Percentiles rank a stretch among this genome's conserved stretches.
phyloP scores from a whole-genome alignment of 2,113 vertebrate genomes.

The Oreochromis tanganicae region DNA sequence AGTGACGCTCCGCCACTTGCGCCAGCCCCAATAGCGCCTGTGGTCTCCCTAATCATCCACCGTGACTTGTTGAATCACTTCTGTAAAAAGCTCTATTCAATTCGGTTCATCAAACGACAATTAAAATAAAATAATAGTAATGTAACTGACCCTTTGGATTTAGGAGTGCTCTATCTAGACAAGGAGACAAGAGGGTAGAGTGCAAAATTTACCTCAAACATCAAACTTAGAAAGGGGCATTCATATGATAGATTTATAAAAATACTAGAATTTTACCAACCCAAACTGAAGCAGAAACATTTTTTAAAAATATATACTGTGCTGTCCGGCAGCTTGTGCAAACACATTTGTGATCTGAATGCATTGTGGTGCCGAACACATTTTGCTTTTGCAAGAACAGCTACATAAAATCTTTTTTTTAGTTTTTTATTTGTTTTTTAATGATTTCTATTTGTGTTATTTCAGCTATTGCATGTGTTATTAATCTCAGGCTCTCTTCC shows the following conservation, averaged over 20 bases:
- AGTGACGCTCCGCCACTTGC: background rate
- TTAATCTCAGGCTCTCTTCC: background rate
- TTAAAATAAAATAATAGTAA: background rate
- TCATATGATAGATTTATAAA: background rate
- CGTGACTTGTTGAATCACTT: background rate
- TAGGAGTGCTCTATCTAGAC: background rate
- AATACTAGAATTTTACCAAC: background rate
- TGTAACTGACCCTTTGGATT: background rate
- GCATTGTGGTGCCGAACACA: rapidly evolving
- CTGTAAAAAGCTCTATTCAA: background rate
- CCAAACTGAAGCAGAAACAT: background rate
- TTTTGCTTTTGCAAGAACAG: background rate
- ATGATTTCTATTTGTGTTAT: background rate
- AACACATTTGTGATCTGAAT: background rate
- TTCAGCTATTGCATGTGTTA: background rate
- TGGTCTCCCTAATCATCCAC: background rate
- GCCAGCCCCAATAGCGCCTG: background rate
- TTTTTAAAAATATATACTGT: background rate
- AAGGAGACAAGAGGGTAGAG: background rate
- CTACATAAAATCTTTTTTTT: background rate
- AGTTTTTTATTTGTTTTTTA: background rate
- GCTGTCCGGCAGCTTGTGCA: background rate
- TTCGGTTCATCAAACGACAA: background rate
- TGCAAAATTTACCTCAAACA: background rate
- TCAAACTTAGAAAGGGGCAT: background rate